Conservation (phyloP, 2,888 invertebrate genomes). For the Leucophora obtusa region DNA sequence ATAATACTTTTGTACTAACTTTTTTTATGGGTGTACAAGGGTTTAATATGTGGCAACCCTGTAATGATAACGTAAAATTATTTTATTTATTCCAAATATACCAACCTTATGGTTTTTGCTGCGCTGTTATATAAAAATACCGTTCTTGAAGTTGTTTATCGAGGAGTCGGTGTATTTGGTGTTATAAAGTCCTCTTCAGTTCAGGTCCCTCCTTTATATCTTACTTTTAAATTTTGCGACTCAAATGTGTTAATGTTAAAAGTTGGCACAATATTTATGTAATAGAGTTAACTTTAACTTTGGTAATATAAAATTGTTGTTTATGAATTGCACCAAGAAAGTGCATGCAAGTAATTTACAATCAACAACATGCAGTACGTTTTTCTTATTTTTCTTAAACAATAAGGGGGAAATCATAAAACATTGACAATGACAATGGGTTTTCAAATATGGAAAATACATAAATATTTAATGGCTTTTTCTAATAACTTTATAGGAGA, state of each 20-base stretch:
- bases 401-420: conserved; percentile 58
- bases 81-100: too few species aligned
- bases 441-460: conserved; percentile 5
- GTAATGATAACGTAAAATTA: too few species aligned
- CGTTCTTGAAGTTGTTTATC: too few species aligned
- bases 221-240: conserved; percentile 16
- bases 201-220: conserved; percentile 27
- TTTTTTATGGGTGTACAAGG: too few species aligned
- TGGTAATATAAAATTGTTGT: conserved; percentile 47
- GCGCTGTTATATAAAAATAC: too few species aligned
- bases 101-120: too few species aligned
- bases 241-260: conserved; percentile 52
- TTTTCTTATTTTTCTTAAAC: conserved; percentile 29
- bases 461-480: too few species aligned
- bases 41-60: too few species aligned
- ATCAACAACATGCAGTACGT: conserved; percentile 26
- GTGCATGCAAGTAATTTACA: conserved; percentile 38
- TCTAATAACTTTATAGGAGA: too few species aligned
- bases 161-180: conserved; percentile 21
- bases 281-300: conserved; percentile 49
- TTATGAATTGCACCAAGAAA: conserved; percentile 55
- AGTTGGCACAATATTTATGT: conserved; percentile 57
- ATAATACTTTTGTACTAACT: too few species aligned
- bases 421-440: conserved; percentile 58
- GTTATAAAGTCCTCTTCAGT: conserved; percentile 48